Conservation (phyloP, 2,797 vertebrate species). For the Acestrorhynchus altus region DNA sequence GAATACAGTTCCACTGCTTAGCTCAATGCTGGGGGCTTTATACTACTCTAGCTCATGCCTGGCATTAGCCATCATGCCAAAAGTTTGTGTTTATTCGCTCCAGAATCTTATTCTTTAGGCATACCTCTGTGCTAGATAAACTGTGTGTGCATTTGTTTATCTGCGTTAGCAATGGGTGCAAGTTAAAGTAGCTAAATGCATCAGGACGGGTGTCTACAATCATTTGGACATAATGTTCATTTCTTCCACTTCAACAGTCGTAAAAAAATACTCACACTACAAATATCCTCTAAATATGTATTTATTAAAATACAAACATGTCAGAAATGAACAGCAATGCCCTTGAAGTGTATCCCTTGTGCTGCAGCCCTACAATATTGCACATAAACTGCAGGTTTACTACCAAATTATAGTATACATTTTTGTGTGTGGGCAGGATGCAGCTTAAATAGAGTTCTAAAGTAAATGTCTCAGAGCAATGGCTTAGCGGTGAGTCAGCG, state of each 20-base stretch:
- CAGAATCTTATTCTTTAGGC: too few relatives aligned
- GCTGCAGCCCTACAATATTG: slow-evolving; percentile 24
- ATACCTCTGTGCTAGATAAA: too few relatives aligned
- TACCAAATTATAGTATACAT: slow-evolving; percentile 33
- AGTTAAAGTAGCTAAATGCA: too few relatives aligned
- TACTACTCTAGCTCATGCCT: too few relatives aligned
- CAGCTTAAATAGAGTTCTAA: slow-evolving; percentile 47
- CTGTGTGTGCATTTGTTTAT: too few relatives aligned
- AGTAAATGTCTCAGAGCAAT: slow-evolving; percentile 46
- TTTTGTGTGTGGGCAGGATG: slow-evolving; percentile 24
- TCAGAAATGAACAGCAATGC: slow-evolving; percentile 26
- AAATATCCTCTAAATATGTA: slow-evolving; percentile 31
- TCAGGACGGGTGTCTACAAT: too few relatives aligned
- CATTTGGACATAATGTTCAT: too few relatives aligned
- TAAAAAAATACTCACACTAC: neutral
- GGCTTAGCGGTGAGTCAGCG: slow-evolving; percentile 46
- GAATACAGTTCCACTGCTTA: too few relatives aligned
- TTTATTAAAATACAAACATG: slow-evolving; percentile 32
- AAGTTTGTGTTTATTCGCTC: neutral
- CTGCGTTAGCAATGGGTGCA: too few relatives aligned
- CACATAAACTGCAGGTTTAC: slow-evolving; percentile 37
- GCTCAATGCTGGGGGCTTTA: too few relatives aligned
- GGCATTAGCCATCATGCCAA: too few relatives aligned
- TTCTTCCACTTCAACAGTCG: neutral
- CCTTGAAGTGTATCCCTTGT: slow-evolving; percentile 36